Conservation (phyloP, 2,888 invertebrate genomes). For the Dyspetes luteomarginatus region DNA sequence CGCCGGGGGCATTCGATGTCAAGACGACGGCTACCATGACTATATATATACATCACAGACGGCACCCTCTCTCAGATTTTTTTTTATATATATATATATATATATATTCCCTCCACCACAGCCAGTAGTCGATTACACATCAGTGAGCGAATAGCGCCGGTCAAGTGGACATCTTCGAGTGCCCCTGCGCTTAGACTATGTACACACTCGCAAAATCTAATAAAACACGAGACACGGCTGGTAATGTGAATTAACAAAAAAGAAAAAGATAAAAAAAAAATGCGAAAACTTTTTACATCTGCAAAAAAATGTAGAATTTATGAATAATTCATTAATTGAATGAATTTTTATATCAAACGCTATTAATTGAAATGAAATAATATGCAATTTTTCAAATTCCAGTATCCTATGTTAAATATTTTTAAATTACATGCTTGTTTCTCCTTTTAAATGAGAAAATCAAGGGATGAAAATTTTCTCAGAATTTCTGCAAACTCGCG, state of each 20-base stretch:
- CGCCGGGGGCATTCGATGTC: slow-evolving; percentile 47
- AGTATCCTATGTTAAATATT: no score
- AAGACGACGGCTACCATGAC: slow-evolving; percentile 10
- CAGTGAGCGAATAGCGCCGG: slow-evolving; percentile 20
- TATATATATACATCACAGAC: not conserved
- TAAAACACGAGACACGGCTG: slow-evolving; percentile 28
- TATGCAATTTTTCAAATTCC: no score
- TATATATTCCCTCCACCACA: not conserved
- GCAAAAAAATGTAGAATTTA: no score
- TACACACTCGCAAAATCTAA: slow-evolving; percentile 33
- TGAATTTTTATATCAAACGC: no score
- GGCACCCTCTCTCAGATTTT: not conserved
- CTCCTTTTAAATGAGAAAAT: not conserved
- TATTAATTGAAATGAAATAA: no score
- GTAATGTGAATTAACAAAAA: slow-evolving; percentile 4
- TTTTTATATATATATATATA: not conserved
- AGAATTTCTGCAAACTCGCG: not conserved
- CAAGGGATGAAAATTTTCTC: not conserved
- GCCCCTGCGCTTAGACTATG: slow-evolving; percentile 43
- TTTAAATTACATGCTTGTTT: no score
- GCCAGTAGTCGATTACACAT: slow-evolving; percentile 52
- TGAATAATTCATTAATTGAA: no score
- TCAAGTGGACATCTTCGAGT: slow-evolving; percentile 56
- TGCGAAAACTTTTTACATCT: not conserved
- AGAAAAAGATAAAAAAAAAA: not conserved